Conservation (phyloP, 2,113 vertebrate species). For the Podocnemis expansa region DNA sequence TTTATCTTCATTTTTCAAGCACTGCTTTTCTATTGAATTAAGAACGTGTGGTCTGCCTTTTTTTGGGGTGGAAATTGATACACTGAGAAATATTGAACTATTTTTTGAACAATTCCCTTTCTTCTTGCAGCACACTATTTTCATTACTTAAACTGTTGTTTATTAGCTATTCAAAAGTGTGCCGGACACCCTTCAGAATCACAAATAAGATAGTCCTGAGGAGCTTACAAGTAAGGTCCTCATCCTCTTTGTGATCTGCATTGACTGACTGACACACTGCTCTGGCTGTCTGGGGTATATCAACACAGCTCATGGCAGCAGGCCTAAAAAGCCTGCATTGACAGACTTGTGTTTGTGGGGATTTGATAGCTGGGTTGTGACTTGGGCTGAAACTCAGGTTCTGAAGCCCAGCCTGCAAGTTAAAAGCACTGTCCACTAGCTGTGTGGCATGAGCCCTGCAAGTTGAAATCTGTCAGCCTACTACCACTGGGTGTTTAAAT, state of each 20-base stretch:
- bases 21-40: neutral
- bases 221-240: neutral
- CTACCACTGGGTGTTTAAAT: neutral
- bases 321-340: neutral
- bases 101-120: neutral
- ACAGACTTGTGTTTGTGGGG: neutral
- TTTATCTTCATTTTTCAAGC: constrained; percentile 32
- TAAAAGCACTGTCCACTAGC: neutral
- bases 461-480: neutral
- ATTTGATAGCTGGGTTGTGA: neutral
- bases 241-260: neutral
- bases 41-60: rapidly evolving
- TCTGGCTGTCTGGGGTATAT: neutral
- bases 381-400: neutral
- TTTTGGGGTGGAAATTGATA: neutral
- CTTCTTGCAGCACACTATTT: neutral
- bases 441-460: neutral
- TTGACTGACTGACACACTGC: neutral
- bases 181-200: neutral
- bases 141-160: neutral
- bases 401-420: neutral
- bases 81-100: neutral
- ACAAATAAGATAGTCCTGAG: neutral
- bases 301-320: too few species aligned
- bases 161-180: neutral